phyloP scores from a whole-genome alignment of 1,140 invertebrate genomes.

The Nylanderia fulva region DNA sequence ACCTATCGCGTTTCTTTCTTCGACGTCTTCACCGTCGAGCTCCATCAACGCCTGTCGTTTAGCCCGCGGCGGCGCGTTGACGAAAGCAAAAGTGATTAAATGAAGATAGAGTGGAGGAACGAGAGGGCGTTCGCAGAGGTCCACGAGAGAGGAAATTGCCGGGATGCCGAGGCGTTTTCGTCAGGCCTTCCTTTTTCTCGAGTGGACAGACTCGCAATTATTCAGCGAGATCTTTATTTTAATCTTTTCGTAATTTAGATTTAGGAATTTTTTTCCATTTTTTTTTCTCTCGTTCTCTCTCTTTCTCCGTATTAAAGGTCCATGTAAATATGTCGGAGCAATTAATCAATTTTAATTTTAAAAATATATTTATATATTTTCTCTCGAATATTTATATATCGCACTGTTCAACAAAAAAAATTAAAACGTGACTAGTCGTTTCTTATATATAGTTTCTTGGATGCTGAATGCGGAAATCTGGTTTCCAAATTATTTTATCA shows the following conservation, averaged over 20 bases:
- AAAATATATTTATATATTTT: too few relatives aligned
- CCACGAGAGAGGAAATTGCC: conserved; percentile 50
- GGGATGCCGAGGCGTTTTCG: conserved; percentile 5
- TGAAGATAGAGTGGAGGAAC: conserved; percentile 60
- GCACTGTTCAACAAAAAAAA: too few relatives aligned
- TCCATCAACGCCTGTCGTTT: conserved; percentile 66
- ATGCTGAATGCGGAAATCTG: too few relatives aligned
- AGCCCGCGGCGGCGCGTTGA: conserved; percentile 64
- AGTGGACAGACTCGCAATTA: conserved; percentile 13
- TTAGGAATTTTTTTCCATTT: not conserved
- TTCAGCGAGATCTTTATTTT: not conserved
- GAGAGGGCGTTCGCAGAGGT: conserved; percentile 37
- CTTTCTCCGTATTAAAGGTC: not conserved
- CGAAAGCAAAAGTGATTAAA: conserved; percentile 61
- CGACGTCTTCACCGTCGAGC: conserved; percentile 24
- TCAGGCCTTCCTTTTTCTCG: not conserved
- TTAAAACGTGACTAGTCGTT: too few relatives aligned
- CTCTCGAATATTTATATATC: too few relatives aligned
- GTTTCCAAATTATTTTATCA: too few relatives aligned
- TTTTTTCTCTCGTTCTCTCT: too few relatives aligned
- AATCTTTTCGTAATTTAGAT: not conserved
- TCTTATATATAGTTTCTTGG: too few relatives aligned
- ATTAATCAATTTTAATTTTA: too few relatives aligned
- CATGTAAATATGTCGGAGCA: not conserved
- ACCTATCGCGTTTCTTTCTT: conserved; percentile 12